phyloP scores from a whole-genome alignment of 2,888 invertebrate species.

The Selenia dentaria region DNA sequence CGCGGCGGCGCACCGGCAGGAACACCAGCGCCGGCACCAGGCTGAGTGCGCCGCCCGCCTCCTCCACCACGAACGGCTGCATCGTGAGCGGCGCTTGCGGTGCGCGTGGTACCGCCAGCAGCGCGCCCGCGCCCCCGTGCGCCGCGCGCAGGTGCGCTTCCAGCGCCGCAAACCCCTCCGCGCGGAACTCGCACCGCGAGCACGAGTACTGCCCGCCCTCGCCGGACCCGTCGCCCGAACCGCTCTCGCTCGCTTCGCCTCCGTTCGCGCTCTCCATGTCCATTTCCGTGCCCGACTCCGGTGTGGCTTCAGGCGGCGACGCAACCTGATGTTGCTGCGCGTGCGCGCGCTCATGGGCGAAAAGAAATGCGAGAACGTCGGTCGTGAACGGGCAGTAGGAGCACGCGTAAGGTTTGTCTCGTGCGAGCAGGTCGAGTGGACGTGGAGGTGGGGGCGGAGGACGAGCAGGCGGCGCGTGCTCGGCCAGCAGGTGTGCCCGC shows the following conservation, averaged over 20 bases:
- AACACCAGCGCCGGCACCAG: slow-evolving; percentile 97
- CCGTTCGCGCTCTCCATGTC: slow-evolving; percentile 38
- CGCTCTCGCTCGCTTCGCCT: slow-evolving; percentile 40
- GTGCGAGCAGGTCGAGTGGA: slow-evolving; percentile 82
- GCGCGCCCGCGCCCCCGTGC: slow-evolving; percentile 79
- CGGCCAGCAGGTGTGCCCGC: slow-evolving; percentile 93
- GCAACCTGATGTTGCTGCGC: slow-evolving; percentile 54
- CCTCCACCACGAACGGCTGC: slow-evolving; percentile 96
- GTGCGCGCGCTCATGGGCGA: slow-evolving; percentile 96
- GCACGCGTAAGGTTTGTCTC: slow-evolving; percentile 93
- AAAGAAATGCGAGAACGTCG: slow-evolving; percentile 94
- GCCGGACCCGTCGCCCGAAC: slow-evolving; percentile 39
- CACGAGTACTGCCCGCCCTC: slow-evolving; percentile 69
- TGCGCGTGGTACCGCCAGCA: slow-evolving; percentile 86
- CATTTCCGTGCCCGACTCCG: slow-evolving; percentile 41
- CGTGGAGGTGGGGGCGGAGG: slow-evolving; percentile 73
- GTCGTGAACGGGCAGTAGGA: slow-evolving; percentile 96
- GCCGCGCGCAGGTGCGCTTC: slow-evolving; percentile 77
- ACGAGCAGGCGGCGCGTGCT: slow-evolving; percentile 89
- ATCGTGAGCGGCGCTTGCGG: slow-evolving; percentile 89
- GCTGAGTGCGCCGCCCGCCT: slow-evolving; percentile 83
- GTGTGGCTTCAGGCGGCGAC: slow-evolving; percentile 30
- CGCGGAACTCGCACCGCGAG: slow-evolving; percentile 77
- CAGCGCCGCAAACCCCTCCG: slow-evolving; percentile 74
- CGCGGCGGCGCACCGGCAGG: slow-evolving; percentile 95